Conservation (phyloP, 1,140 invertebrate genomes). For the Druon quercuslanigerum region DNA sequence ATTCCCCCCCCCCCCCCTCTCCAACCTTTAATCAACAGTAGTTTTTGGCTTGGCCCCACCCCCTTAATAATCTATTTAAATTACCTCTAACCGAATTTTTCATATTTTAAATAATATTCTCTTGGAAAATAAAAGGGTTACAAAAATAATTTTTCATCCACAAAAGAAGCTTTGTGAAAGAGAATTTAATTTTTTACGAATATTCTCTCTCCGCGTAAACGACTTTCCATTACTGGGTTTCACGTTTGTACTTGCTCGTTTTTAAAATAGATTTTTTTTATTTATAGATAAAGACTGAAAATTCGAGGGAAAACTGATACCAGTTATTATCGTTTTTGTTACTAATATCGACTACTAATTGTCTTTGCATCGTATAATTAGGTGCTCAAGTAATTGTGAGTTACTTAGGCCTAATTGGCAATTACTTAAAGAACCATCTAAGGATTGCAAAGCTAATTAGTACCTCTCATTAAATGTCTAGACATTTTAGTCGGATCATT, state of each 20-base stretch:
- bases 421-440: background rate
- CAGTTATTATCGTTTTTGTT: background rate
- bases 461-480: background rate
- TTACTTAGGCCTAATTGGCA: background rate
- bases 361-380: background rate
- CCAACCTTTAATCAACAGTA: too few relatives aligned
- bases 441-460: background rate
- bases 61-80: too few relatives aligned
- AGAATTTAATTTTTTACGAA: background rate
- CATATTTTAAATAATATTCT: background rate
- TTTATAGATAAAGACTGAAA: background rate
- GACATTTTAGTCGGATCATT: background rate
- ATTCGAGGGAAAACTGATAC: background rate
- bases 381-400: background rate
- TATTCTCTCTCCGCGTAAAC: background rate
- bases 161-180: background rate
- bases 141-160: background rate
- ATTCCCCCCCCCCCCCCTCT: too few relatives aligned
- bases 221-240: constrained; percentile 20
- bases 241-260: constrained; percentile 21
- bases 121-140: background rate
- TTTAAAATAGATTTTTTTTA: background rate
- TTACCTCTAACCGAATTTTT: too few relatives aligned
- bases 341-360: constrained; percentile 2
- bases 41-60: too few relatives aligned